These are phyloP conservation scores for Drosophila punjabiensis DNA, from an alignment of 1,140 invertebrate genomes.

Conservation along the genomic window DNA sequence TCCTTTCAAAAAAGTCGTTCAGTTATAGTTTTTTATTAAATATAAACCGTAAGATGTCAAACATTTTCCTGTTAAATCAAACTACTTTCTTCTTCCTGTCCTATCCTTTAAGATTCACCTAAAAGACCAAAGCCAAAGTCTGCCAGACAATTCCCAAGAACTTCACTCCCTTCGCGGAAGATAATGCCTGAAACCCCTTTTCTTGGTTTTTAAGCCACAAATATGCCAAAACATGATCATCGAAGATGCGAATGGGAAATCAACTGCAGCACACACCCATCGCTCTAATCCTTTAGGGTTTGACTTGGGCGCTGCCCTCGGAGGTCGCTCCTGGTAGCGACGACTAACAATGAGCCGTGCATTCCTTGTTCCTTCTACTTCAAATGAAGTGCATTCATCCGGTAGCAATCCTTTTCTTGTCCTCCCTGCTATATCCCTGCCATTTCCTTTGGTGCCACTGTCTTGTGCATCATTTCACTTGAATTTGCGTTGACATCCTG, in stretches of 20 bases:
- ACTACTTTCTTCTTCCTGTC: background rate
- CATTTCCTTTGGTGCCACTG: slow-evolving; percentile 27
- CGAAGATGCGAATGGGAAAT: slow-evolving; percentile 36
- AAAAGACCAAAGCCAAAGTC: slow-evolving; percentile 3
- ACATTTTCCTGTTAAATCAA: background rate
- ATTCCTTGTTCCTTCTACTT: slow-evolving; percentile 67
- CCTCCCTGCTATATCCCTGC: background rate
- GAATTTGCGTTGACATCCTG: slow-evolving; percentile 81
- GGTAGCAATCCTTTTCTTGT: slow-evolving; percentile 76
- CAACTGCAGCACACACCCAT: slow-evolving; percentile 47
- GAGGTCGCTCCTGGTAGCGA: slow-evolving; percentile 19
- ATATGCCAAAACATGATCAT: slow-evolving; percentile 81
- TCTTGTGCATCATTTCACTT: slow-evolving; percentile 78
- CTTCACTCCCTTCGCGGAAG: slow-evolving; percentile 5
- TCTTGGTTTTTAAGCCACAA: slow-evolving; percentile 61
- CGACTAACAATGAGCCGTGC: slow-evolving; percentile 68
- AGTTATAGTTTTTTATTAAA: no score
- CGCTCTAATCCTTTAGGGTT: slow-evolving; percentile 63
- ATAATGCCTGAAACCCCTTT: slow-evolving; percentile 35
- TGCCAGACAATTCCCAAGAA: slow-evolving; percentile 18
- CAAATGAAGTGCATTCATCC: slow-evolving; percentile 83
- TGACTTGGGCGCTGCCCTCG: slow-evolving; percentile 59
- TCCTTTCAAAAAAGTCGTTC: no score
- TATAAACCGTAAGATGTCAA: background rate
- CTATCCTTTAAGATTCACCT: background rate